Conservation (phyloP, 2,888 invertebrate species). For the Dicyrtoma fusca region DNA sequence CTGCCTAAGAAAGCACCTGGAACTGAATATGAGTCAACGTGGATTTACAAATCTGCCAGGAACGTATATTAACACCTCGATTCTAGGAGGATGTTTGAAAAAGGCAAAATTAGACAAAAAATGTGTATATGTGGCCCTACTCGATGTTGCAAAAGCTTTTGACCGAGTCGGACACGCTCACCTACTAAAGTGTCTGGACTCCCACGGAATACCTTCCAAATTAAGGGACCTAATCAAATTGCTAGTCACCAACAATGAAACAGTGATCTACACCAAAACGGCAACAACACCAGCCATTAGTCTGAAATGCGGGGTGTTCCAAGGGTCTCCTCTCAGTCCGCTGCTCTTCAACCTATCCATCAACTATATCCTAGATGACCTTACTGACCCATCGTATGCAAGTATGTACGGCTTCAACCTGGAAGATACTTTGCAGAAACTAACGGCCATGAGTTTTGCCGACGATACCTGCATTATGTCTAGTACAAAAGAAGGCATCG, state of each 20-base stretch:
- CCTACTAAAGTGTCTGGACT: not conserved
- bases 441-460: not conserved
- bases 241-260: not conserved
- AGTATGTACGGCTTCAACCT: not conserved
- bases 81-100: not conserved
- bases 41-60: constrained; percentile 17
- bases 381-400: not conserved
- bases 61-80: constrained; percentile 1
- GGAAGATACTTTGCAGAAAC: not conserved
- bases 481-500: not conserved
- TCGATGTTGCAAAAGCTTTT: constrained; percentile 12
- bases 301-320: not conserved
- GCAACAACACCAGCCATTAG: not conserved
- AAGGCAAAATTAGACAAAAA: not conserved
- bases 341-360: not conserved
- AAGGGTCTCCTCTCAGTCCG: not conserved
- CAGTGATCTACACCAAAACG: not conserved
- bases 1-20: not conserved
- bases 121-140: not conserved
- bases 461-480: not conserved
- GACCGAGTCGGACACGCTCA: not conserved
- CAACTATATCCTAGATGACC: not conserved
- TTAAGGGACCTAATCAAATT: not conserved
- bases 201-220: not conserved
- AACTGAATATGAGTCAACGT: not conserved